These are phyloP conservation scores for Pangasius mekongensis DNA, from an alignment of 2,797 vertebrate species.

Conservation along the genomic window DNA sequence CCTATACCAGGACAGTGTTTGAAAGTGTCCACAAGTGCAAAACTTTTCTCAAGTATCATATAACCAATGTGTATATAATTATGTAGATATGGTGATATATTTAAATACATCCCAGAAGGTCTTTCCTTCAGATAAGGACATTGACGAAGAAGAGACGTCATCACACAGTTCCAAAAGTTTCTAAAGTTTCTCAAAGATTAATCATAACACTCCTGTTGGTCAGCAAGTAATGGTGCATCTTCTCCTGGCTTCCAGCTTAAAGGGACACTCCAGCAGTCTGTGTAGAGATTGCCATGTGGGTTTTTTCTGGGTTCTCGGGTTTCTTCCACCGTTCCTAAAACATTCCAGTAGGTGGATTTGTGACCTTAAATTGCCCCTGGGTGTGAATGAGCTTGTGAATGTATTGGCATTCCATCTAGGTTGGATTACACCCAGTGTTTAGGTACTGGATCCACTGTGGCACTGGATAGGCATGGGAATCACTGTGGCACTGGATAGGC, in stretches of 20 bases:
- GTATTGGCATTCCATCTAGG: not conserved
- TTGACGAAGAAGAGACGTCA: not conserved
- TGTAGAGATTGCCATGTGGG: not conserved
- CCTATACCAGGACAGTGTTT: slow-evolving; percentile 14
- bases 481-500: no score
- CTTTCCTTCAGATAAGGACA: not conserved
- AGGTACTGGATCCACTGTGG: not conserved
- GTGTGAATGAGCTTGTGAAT: not conserved
- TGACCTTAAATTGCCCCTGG: not conserved
- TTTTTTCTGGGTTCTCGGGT: not conserved
- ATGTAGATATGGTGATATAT: not conserved
- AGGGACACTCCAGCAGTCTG: not conserved
- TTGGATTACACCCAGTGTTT: not conserved
- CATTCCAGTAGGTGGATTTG: not conserved
- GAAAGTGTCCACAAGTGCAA: slow-evolving; percentile 1
- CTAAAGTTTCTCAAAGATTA: slow-evolving; percentile 1
- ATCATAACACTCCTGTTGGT: not conserved
- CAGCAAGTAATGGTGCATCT: not conserved
- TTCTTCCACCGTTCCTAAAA: not conserved
- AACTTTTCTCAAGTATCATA: slow-evolving; percentile 4
- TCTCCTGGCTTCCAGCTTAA: not conserved
- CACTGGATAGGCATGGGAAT: not conserved
- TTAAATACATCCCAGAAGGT: not conserved
- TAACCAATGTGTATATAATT: not conserved
- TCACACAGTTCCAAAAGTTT: not conserved